phyloP scores from a whole-genome alignment of 2,888 invertebrate species.

The Calameuta filiformis region DNA sequence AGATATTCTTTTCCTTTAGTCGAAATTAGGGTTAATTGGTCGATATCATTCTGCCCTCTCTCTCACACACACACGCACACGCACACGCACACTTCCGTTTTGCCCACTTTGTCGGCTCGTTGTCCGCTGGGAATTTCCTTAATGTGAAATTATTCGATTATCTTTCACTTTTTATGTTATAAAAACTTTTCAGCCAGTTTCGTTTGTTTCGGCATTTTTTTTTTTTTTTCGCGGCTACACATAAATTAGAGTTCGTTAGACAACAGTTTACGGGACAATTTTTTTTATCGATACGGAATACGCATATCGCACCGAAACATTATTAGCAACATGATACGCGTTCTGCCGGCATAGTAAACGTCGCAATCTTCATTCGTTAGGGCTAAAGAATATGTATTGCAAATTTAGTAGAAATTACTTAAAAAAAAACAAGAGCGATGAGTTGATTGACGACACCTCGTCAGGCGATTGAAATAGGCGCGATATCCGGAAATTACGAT shows the following conservation, averaged over 20 bases:
- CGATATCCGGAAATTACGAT: neutral
- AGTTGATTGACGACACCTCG: neutral
- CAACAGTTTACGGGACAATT: neutral
- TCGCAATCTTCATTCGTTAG: neutral
- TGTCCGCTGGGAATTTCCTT: neutral
- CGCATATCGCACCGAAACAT: neutral
- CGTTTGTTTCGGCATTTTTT: neutral
- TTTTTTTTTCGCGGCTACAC: neutral
- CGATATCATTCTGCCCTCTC: neutral
- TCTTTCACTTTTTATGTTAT: neutral
- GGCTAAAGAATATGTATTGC: neutral
- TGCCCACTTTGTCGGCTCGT: neutral
- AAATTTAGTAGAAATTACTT: neutral
- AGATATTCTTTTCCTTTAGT: neutral
- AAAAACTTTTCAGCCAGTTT: neutral
- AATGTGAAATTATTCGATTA: neutral
- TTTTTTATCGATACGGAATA: neutral
- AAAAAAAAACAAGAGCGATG: neutral
- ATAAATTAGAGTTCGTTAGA: neutral
- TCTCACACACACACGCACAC: neutral
- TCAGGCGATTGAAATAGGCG: neutral
- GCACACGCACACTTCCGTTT: neutral
- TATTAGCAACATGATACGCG: neutral
- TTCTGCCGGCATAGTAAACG: neutral
- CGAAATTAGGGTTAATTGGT: neutral